These are phyloP conservation scores for Forbesichthys papilliferus DNA, from an alignment of 2,113 vertebrate genomes.

Conservation along the genomic window DNA sequence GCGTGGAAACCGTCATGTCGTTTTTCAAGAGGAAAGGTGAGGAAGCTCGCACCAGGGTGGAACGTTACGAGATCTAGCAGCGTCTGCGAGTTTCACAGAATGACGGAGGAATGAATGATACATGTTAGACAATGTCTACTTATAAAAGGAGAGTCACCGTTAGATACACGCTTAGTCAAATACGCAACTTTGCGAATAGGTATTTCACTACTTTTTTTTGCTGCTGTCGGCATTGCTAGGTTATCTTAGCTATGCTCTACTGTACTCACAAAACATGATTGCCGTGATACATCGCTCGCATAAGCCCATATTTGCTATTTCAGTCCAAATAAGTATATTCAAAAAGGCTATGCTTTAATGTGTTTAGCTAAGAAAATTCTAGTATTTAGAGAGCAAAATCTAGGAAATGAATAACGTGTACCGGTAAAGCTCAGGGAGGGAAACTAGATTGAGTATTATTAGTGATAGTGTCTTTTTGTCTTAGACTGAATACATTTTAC, in stretches of 20 bases:
- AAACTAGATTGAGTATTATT: too few species aligned
- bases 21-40: conserved; percentile 90
- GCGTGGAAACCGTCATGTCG: conserved; percentile 79
- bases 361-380: too few species aligned
- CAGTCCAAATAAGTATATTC: too few species aligned
- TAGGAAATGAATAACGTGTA: too few species aligned
- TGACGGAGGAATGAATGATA: background rate
- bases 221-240: background rate
- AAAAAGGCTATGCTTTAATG: too few species aligned
- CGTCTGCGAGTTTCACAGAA: background rate
- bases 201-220: background rate
- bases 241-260: conserved; percentile 62
- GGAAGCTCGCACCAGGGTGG: conserved; percentile 55
- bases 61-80: conserved; percentile 31
- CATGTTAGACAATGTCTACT: too few species aligned
- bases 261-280: background rate
- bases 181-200: background rate
- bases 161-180: background rate
- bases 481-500: too few species aligned
- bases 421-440: too few species aligned
- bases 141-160: background rate
- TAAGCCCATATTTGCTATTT: background rate
- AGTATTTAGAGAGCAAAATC: too few species aligned
- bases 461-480: too few species aligned
- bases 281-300: too few species aligned